Percentiles rank a stretch among this genome's conserved stretches.
phyloP scores from a whole-genome alignment of 2,888 invertebrate species.

The Ectemnius continuus region DNA sequence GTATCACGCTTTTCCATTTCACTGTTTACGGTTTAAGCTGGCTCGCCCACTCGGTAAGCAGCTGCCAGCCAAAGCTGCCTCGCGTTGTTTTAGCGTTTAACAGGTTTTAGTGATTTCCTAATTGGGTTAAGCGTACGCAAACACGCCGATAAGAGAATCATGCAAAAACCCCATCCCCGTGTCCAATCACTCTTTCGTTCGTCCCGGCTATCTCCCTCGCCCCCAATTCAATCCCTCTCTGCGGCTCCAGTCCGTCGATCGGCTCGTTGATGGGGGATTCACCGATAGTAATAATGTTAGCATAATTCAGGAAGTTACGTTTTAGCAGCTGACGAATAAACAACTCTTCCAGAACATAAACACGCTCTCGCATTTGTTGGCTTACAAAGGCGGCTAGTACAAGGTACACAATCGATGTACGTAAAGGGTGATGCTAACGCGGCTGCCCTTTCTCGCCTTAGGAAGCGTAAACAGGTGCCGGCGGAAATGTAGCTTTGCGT shows the following conservation, averaged over 20 bases:
- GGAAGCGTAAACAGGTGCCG: not conserved
- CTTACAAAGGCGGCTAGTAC: too few relatives aligned
- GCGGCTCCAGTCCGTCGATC: too few relatives aligned
- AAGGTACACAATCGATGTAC: not conserved
- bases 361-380: constrained; percentile 19
- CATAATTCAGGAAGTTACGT: not conserved
- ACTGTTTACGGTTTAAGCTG: constrained; percentile 44
- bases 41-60: constrained; percentile 25
- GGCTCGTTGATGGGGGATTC: not conserved
- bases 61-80: constrained; percentile 61
- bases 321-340: constrained; percentile 34
- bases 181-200: not conserved
- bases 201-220: not conserved
- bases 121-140: constrained; percentile 62
- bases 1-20: constrained; percentile 14
- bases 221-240: too few relatives aligned
- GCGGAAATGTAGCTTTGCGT: not conserved
- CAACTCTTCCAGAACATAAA: constrained; percentile 19
- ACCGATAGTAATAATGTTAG: not conserved
- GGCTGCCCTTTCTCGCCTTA: not conserved
- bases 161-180: constrained; percentile 31
- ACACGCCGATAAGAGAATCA: constrained; percentile 36
- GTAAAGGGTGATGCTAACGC: not conserved
- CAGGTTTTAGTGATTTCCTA: constrained; percentile 68
- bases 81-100: constrained; percentile 66